Conservation (phyloP, 2,888 invertebrate genomes). For the Amphipoea lucens region DNA sequence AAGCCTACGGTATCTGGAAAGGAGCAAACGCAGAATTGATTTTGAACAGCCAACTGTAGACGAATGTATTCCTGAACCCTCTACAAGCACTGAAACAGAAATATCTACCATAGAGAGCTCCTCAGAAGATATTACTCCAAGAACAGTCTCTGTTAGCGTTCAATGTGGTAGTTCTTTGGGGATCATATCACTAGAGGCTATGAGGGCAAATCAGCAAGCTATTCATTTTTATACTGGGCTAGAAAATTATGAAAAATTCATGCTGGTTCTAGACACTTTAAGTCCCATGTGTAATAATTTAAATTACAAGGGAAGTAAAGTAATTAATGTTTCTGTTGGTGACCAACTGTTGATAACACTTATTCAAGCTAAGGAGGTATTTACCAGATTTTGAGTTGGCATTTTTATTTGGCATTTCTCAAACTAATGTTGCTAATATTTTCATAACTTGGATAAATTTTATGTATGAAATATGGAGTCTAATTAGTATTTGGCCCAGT, state of each 20-base stretch:
- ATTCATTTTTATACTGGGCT: not conserved
- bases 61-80: not conserved
- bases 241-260: no score
- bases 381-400: no score
- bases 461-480: not conserved
- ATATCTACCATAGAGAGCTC: no score
- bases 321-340: not conserved
- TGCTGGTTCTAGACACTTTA: not conserved
- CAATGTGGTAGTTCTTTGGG: not conserved
- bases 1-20: not conserved
- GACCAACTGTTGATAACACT: no score
- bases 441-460: not conserved
- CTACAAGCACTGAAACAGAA: not conserved
- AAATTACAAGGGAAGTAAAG: not conserved
- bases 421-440: not conserved
- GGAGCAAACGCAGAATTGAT: not conserved
- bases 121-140: not conserved
- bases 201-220: not conserved
- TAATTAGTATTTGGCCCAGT: not conserved
- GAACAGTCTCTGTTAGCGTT: not conserved
- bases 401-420: not conserved
- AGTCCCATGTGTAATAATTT: not conserved
- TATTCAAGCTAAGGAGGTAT: no score
- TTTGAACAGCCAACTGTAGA: not conserved
- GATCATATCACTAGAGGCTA: not conserved